Evolutionary conservation across 2,888 invertebrate genomes (phyloP).

Genomic region (Spilosoma lubricipeda): DNA sequence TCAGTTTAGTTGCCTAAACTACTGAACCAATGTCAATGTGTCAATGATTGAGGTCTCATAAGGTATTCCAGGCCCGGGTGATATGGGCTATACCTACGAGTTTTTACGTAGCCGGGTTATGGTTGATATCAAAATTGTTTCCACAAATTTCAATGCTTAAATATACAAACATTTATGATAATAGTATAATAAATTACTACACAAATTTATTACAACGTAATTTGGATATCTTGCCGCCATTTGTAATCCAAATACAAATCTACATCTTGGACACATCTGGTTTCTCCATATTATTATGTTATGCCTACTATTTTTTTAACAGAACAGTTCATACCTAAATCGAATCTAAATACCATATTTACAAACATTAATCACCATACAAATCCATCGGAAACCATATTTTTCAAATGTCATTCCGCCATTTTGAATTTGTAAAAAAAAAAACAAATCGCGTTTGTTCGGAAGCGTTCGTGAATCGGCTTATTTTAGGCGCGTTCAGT

Average conservation of each 20-base stretch:
- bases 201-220: too few relatives aligned
- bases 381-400: slow-evolving; percentile 41
- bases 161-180: too few relatives aligned
- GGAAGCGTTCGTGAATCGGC: slow-evolving; percentile 48
- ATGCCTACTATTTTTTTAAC: not conserved
- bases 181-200: too few relatives aligned
- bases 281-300: not conserved
- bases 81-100: too few relatives aligned
- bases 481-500: slow-evolving; percentile 47
- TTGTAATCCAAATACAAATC: too few relatives aligned
- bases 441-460: slow-evolving; percentile 45
- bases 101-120: too few relatives aligned
- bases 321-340: not conserved
- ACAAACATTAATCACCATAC: slow-evolving; percentile 23
- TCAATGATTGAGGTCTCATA: too few relatives aligned
- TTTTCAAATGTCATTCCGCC: slow-evolving; percentile 45
- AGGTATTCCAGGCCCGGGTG: too few relatives aligned
- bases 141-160: too few relatives aligned
- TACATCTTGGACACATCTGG: not conserved
- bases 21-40: too few relatives aligned
- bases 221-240: too few relatives aligned
- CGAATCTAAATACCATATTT: slow-evolving; percentile 1
- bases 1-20: too few relatives aligned
- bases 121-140: not conserved
- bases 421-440: slow-evolving; percentile 47